These are phyloP conservation scores for Drosophila anomalata DNA, from an alignment of 2,888 invertebrate genomes.

Conservation along the genomic window DNA sequence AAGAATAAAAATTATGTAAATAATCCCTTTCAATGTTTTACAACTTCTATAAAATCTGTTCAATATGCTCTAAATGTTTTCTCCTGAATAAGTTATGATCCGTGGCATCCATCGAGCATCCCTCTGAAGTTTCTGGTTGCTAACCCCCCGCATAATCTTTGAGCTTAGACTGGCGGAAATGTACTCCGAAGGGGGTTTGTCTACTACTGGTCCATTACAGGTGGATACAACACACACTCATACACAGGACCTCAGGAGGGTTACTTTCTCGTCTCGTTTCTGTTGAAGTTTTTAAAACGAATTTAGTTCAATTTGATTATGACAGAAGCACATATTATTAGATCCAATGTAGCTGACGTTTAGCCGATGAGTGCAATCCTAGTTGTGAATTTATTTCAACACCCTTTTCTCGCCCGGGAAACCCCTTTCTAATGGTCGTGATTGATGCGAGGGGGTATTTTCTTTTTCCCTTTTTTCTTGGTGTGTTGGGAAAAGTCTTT, in stretches of 20 bases:
- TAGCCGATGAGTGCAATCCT: constrained; percentile 46
- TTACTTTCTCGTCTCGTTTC: constrained; percentile 11
- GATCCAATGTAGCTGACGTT: too few species aligned
- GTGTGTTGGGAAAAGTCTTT: constrained; percentile 58
- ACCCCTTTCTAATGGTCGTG: constrained; percentile 13
- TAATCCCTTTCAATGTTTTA: background rate
- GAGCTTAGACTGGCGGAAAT: constrained; percentile 21
- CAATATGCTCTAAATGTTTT: constrained; percentile 1
- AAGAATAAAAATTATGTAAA: background rate
- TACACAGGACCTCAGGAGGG: constrained; percentile 2
- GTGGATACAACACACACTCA: constrained; percentile 44
- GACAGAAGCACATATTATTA: constrained; percentile 34
- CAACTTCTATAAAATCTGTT: background rate
- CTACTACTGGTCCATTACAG: constrained; percentile 64
- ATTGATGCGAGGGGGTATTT: constrained; percentile 48
- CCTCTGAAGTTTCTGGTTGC: constrained; percentile 7
- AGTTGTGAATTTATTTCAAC: constrained; percentile 43
- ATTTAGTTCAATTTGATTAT: constrained; percentile 65
- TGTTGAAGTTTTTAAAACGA: constrained; percentile 59
- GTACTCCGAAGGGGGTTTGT: constrained; percentile 12
- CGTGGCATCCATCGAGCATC: constrained; percentile 4
- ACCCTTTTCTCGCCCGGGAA: background rate
- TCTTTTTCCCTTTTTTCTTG: constrained; percentile 6
- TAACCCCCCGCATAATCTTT: constrained; percentile 28
- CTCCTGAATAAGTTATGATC: background rate